These are phyloP conservation scores for Pelusios castaneus DNA, from an alignment of 2,113 vertebrate species.

Conservation along the genomic window DNA sequence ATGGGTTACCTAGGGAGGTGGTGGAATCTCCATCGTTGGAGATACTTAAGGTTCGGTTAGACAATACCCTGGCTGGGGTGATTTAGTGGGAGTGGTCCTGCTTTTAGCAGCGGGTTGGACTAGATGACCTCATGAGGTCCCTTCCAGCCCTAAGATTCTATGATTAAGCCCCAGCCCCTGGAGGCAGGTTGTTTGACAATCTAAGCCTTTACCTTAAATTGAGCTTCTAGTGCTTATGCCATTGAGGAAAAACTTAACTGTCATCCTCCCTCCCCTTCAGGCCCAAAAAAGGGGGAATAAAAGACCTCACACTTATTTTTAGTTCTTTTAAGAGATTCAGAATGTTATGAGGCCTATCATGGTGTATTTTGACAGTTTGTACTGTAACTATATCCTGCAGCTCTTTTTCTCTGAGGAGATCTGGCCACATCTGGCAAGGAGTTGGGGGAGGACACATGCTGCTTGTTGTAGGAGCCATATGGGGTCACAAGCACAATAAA, in stretches of 20 bases:
- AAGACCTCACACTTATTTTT: background rate
- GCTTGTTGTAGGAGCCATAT: background rate
- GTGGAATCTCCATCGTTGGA: too few species aligned
- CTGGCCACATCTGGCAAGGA: background rate
- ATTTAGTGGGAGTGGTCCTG: too few species aligned
- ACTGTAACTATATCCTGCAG: background rate
- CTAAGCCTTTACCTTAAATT: background rate
- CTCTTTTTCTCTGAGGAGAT: background rate
- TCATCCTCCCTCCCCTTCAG: fast-evolving
- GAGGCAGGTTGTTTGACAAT: background rate
- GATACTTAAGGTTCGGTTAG: too few species aligned
- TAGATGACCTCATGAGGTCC: too few species aligned
- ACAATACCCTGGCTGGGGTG: too few species aligned
- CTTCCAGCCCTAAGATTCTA: too few species aligned
- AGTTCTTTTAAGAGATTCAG: background rate
- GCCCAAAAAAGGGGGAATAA: background rate
- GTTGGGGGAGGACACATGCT: background rate
- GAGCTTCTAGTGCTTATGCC: background rate
- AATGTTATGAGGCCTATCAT: background rate
- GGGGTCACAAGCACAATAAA: background rate
- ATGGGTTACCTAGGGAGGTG: too few species aligned
- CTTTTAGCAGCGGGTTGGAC: too few species aligned
- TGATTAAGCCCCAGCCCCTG: background rate
- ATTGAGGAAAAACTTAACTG: background rate
- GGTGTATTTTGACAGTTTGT: background rate